Evolutionary conservation across 2,113 vertebrate genomes (phyloP).

Genomic region (Scomber scombrus): DNA sequence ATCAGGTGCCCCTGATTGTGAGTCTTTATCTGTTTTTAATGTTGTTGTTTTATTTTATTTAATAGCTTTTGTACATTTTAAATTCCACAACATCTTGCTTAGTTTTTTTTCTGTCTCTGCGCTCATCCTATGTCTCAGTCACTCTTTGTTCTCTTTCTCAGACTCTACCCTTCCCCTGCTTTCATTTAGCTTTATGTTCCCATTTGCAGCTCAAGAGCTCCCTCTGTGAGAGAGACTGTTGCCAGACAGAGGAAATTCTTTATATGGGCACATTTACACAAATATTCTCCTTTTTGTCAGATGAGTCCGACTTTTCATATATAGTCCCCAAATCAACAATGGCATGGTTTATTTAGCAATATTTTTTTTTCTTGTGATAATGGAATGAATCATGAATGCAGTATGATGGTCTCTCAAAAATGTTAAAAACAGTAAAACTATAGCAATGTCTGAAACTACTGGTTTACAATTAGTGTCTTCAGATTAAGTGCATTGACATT

Average conservation of each 20-base stretch:
- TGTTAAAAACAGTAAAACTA: not conserved
- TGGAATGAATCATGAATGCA: not conserved
- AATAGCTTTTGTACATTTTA: conserved; percentile 1
- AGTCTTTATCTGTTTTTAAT: not conserved
- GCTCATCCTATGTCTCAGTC: conserved; percentile 19
- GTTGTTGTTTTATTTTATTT: not conserved
- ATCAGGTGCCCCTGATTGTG: not conserved
- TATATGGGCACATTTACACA: conserved; percentile 43
- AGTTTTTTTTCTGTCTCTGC: not conserved
- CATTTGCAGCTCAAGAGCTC: conserved; percentile 83
- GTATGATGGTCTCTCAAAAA: not conserved
- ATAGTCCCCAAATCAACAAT: conserved; percentile 7
- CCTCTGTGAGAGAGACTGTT: conserved; percentile 76
- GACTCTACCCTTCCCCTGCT: conserved; percentile 23
- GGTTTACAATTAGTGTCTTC: not conserved
- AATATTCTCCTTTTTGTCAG: not conserved
- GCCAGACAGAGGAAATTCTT: conserved; percentile 40
- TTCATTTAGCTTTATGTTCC: conserved; percentile 40
- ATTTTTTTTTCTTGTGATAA: not conserved
- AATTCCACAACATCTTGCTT: conserved; percentile 3
- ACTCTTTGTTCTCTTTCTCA: conserved; percentile 23
- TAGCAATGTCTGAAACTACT: not conserved
- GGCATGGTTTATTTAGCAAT: not conserved
- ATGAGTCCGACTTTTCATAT: not conserved
- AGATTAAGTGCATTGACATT: not conserved